Percentiles rank a stretch among this genome's conserved stretches.
phyloP scores from a whole-genome alignment of 2,113 vertebrate genomes.

The Coregonus clupeaformis region DNA sequence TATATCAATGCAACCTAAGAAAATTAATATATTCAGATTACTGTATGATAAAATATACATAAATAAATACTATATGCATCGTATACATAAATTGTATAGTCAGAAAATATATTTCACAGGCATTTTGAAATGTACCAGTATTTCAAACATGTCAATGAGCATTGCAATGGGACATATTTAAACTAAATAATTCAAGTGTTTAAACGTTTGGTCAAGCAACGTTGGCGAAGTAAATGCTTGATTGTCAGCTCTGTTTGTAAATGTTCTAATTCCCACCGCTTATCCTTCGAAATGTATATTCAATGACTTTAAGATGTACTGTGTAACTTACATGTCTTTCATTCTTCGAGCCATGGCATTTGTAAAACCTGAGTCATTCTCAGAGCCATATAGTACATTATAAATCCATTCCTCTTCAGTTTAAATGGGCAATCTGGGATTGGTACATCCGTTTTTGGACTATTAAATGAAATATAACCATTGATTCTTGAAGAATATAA shows the following conservation, averaged over 20 bases:
- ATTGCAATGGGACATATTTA: constrained; percentile 30
- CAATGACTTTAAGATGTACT: constrained; percentile 1
- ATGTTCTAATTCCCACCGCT: background rate
- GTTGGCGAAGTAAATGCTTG: constrained; percentile 28
- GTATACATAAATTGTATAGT: background rate
- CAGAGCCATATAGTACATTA: background rate
- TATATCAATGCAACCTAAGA: constrained; percentile 15
- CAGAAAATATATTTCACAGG: constrained; percentile 28
- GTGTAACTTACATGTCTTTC: background rate
- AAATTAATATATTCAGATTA: constrained; percentile 22
- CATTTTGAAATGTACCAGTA: constrained; percentile 28
- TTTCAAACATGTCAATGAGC: constrained; percentile 46
- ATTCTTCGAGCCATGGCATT: background rate
- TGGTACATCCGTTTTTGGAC: too few relatives aligned
- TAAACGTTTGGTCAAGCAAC: background rate
- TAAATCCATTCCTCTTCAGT: too few relatives aligned
- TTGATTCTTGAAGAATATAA: too few relatives aligned
- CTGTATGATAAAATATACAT: constrained; percentile 18
- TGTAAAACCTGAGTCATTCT: background rate
- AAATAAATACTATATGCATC: background rate
- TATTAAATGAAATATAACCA: too few relatives aligned
- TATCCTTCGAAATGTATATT: constrained; percentile 46
- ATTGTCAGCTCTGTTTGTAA: constrained; percentile 39
- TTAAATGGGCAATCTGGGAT: too few relatives aligned
- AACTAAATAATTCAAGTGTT: background rate